Evolutionary conservation across 2,797 vertebrate species (phyloP), one percentile per base, ranked within the genome.

Genomic region (Chlorospingus semifuscus): DNA sequence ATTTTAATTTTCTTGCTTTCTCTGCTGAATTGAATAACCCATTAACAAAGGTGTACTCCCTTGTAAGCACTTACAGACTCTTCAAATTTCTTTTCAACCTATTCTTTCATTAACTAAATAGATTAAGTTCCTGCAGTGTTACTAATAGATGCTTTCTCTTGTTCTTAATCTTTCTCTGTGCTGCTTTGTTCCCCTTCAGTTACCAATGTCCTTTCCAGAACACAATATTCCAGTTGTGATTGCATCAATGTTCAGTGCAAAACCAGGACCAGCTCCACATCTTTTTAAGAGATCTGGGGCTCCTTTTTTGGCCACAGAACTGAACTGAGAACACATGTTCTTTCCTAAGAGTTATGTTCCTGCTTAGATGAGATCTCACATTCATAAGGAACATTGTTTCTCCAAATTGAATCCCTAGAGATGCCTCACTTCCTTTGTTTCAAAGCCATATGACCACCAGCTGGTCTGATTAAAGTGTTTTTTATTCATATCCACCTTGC

Each of bases 231-330:
- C 41, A 53, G 44, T 36, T 10, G 4, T 64, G 78, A 82, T 89
- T 90, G 11, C 59, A 80, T 56, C 61, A 49, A 16, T 8, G 19
- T 82, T 87, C 44, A 60, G 39, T 27, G 52, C 41, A 87, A 84
- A 79, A 76, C 17, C 70, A 79, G 39, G 71, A 85, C 47, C 49
- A 92, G 69, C 22, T 90, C 50, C 36, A 84, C 50, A 39, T 70
- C 56, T 42, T 75, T 77, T 94, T 75, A 75, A 83, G 52, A 83
- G 77, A 76, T 69, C 42, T 42, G 66, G n/a, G 44, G 41, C 71
- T 96, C 94, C 88, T 90, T 93, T 96, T 95, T 79, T 93, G 90
- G 92, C 88, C 52, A 87, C 63, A 93, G 83, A 82, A 87, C n/a
- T 52, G 50, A 96, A 65, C 76, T 69, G 69, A 72, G 65, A 88